These are phyloP conservation scores for Pachymerium ferrugineum DNA, from an alignment of 2,888 invertebrate genomes.

Conservation along the genomic window DNA sequence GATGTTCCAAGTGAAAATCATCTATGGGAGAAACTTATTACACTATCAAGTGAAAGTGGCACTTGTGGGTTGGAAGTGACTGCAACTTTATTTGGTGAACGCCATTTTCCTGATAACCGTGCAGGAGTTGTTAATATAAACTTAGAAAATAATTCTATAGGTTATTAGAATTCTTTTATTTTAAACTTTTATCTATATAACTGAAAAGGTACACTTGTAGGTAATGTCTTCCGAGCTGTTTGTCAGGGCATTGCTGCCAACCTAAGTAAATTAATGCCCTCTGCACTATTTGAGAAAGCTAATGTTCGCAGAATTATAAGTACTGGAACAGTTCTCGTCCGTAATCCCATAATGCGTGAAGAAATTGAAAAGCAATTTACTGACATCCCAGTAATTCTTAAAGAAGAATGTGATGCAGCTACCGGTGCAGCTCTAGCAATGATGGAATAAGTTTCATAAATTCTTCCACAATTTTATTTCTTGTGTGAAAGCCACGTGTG, in stretches of 20 bases:
- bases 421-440: not conserved
- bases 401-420: not conserved
- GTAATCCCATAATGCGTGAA: not conserved
- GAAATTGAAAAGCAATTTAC: not conserved
- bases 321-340: not conserved
- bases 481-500: not conserved
- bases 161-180: not conserved
- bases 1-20: not conserved
- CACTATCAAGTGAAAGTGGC: not conserved
- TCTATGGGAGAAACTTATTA: not conserved
- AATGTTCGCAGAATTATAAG: not conserved
- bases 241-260: not conserved
- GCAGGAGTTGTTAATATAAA: not conserved
- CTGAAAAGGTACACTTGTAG: not conserved
- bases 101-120: not conserved
- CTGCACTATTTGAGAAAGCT: not conserved
- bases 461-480: not conserved
- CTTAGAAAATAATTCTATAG: not conserved
- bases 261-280: not conserved
- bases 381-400: not conserved
- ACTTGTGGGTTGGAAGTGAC: not conserved
- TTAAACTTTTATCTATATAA: too few species aligned
- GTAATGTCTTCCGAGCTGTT: not conserved
- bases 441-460: not conserved
- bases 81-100: not conserved